These are phyloP conservation scores for Ophiodon elongatus DNA, from an alignment of 2,113 vertebrate genomes.

Conservation along the genomic window DNA sequence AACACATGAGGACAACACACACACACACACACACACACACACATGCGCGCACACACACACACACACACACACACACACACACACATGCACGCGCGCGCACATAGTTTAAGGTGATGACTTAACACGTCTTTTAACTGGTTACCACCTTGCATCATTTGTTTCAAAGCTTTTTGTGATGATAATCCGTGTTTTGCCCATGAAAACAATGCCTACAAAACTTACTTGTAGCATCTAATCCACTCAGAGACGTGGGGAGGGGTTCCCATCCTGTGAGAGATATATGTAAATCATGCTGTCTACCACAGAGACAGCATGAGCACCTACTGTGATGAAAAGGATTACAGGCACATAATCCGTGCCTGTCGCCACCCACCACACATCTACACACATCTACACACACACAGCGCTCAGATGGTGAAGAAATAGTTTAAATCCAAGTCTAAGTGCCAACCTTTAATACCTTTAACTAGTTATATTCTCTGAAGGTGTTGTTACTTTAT, in stretches of 20 bases:
- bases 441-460: neutral
- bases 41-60: no score
- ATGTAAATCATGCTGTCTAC: conserved; percentile 48
- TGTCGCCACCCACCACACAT: conserved; percentile 66
- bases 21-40: no score
- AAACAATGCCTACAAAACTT: neutral
- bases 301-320: conserved; percentile 43
- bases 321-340: conserved; percentile 67
- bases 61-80: no score
- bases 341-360: conserved; percentile 63
- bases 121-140: neutral
- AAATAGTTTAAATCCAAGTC: neutral
- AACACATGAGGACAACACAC: conserved; percentile 13
- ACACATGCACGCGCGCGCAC: no score
- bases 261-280: conserved; percentile 12
- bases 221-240: conserved; percentile 17
- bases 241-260: neutral
- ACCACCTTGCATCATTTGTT: neutral
- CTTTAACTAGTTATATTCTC: neutral
- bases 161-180: conserved; percentile 9
- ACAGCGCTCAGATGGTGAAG: neutral
- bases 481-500: neutral
- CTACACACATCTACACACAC: conserved; percentile 16
- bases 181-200: neutral
- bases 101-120: neutral